Evolutionary conservation across 2,113 vertebrate species (phyloP).

Genomic region (Paraplagusia blochii): DNA sequence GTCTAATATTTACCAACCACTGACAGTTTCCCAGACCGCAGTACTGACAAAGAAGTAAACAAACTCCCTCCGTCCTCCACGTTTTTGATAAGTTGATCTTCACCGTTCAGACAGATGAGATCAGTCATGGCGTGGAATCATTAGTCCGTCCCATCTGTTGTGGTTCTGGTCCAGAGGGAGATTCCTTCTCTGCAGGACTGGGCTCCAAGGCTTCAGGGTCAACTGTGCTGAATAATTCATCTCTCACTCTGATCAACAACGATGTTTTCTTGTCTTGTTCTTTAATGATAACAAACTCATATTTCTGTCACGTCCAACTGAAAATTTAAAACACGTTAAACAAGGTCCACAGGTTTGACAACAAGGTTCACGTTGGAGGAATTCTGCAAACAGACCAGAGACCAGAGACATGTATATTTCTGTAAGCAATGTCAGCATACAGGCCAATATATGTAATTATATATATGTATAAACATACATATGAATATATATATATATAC

Average conservation of each 20-base stretch:
- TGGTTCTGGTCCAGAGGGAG: constrained; percentile 57
- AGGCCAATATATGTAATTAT: no score
- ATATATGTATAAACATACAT: no score
- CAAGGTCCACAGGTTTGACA: background rate
- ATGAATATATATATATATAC: no score
- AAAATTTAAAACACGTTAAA: background rate
- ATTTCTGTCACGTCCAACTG: background rate
- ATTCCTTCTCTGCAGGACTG: constrained; percentile 24
- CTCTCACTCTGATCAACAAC: constrained; percentile 29
- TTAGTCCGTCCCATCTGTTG: constrained; percentile 57
- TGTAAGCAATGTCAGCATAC: no score
- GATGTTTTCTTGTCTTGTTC: constrained; percentile 16
- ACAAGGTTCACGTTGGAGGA: background rate
- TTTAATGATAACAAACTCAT: constrained; percentile 6
- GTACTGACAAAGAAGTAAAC: background rate
- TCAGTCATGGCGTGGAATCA: constrained; percentile 23
- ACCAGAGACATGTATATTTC: no score
- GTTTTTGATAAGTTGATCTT: constrained; percentile 37
- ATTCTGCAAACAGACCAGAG: background rate
- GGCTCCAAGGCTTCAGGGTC: constrained; percentile 38
- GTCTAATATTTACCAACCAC: no score
- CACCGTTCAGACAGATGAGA: constrained; percentile 41
- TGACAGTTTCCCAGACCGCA: no score
- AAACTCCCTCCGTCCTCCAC: constrained; percentile 7
- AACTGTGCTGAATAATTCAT: constrained; percentile 36